phyloP scores from a whole-genome alignment of 2,113 vertebrate genomes.

The Callipepla californica region DNA sequence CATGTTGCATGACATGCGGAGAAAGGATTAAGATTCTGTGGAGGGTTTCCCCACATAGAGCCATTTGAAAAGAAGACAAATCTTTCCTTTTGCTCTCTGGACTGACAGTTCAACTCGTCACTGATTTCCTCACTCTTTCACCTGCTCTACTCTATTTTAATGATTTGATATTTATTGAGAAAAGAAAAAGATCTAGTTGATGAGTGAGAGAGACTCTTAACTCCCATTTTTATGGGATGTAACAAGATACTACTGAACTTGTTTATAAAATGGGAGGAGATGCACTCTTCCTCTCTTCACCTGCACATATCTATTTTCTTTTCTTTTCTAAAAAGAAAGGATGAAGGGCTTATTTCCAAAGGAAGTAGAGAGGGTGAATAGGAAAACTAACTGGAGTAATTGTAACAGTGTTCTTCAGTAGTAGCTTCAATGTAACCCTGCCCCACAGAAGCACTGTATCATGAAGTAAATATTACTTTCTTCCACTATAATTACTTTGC shows the following conservation, averaged over 20 bases:
- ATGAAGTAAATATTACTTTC: background rate
- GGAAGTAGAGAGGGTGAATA: background rate
- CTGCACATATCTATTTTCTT: background rate
- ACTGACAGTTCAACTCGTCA: background rate
- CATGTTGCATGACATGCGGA: background rate
- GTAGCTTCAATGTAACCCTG: background rate
- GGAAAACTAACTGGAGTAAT: background rate
- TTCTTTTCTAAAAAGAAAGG: background rate
- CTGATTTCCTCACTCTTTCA: background rate
- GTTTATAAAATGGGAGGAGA: background rate
- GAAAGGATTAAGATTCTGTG: background rate
- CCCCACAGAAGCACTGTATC: background rate
- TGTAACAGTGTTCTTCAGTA: background rate
- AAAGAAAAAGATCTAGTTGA: background rate
- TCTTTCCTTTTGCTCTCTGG: background rate
- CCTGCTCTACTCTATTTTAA: background rate
- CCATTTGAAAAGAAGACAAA: background rate
- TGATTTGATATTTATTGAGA: background rate
- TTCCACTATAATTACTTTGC: conserved; percentile 10
- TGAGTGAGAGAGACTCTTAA: background rate
- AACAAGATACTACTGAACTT: background rate
- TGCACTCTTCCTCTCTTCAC: background rate
- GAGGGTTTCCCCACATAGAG: background rate
- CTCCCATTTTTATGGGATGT: background rate
- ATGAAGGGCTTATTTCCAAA: conserved; percentile 1